These are phyloP conservation scores for Odontothrips loti DNA, from an alignment of 2,888 invertebrate species.

Conservation along the genomic window DNA sequence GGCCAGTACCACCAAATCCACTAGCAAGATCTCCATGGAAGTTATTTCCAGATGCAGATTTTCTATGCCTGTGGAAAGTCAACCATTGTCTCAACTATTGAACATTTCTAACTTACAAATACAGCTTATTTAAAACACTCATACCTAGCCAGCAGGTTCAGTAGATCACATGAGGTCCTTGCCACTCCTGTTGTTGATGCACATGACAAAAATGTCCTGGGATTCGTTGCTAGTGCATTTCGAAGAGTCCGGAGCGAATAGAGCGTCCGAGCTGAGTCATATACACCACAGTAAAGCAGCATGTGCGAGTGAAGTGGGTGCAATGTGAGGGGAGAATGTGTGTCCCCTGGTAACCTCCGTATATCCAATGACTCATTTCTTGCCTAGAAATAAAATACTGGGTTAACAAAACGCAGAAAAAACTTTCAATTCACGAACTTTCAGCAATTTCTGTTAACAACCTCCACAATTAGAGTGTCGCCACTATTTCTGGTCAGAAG, in stretches of 20 bases:
- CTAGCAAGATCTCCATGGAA: conserved; percentile 56
- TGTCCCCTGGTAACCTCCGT: background rate
- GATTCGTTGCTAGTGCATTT: conserved; percentile 65
- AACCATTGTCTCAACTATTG: background rate
- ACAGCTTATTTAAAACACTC: conserved; percentile 29
- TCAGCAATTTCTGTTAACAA: background rate
- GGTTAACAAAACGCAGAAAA: background rate
- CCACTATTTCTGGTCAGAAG: background rate
- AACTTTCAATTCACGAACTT: too few relatives aligned
- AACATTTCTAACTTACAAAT: conserved; percentile 36
- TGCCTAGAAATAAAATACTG: conserved; percentile 35
- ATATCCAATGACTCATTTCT: conserved; percentile 30
- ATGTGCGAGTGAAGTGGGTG: conserved; percentile 77
- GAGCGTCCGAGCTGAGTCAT: conserved; percentile 67
- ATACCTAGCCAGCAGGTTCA: background rate
- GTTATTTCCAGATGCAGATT: conserved; percentile 68
- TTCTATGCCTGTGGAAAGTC: conserved; percentile 60
- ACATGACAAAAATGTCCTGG: conserved; percentile 67
- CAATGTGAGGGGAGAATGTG: background rate
- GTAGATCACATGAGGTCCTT: background rate
- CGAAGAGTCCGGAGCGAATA: conserved; percentile 72
- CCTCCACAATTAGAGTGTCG: conserved; percentile 25
- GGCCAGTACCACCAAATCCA: conserved; percentile 40
- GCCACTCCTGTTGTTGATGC: conserved; percentile 65
- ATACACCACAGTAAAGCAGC: conserved; percentile 73